Conservation (phyloP, 1,140 invertebrate species). For the Cyrtorhinus lividipennis region DNA sequence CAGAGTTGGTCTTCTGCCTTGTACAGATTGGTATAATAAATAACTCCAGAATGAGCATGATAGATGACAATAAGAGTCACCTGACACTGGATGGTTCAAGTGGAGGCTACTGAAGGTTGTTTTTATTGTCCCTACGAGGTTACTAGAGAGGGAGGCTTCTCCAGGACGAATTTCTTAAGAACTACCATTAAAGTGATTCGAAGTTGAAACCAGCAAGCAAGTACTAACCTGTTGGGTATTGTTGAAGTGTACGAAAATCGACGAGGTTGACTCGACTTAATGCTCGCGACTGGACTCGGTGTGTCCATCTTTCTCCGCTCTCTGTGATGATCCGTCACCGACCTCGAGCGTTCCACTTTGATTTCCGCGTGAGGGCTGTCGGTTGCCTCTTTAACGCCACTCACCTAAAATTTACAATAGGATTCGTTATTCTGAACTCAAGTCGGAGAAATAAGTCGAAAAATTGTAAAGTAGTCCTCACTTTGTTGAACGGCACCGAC, state of each 20-base stretch:
- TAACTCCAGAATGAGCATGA: too few species aligned
- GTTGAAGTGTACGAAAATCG: constrained; percentile 24
- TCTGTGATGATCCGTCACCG: constrained; percentile 30
- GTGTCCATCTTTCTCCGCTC: constrained; percentile 18
- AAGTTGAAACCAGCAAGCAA: too few species aligned
- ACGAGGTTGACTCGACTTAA: constrained; percentile 21
- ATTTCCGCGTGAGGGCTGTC: constrained; percentile 20
- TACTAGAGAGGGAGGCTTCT: too few species aligned
- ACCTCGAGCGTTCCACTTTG: constrained; percentile 30
- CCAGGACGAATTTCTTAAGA: too few species aligned
- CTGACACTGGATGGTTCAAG: too few species aligned
- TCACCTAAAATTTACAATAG: constrained; percentile 10
- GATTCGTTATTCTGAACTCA: too few species aligned
- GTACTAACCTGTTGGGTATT: constrained; percentile 21
- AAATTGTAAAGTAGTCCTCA: neutral
- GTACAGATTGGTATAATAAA: too few species aligned
- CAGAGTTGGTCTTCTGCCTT: too few species aligned
- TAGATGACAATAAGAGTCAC: too few species aligned
- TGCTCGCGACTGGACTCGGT: constrained; percentile 20
- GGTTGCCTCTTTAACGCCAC: neutral
- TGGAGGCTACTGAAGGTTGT: too few species aligned
- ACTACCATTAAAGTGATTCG: too few species aligned
- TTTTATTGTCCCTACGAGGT: too few species aligned
- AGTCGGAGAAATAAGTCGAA: neutral
- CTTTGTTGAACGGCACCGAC: constrained; percentile 11